These are phyloP conservation scores for Notechis scutatus DNA, from an alignment of 2,113 vertebrate species.

Conservation along the genomic window DNA sequence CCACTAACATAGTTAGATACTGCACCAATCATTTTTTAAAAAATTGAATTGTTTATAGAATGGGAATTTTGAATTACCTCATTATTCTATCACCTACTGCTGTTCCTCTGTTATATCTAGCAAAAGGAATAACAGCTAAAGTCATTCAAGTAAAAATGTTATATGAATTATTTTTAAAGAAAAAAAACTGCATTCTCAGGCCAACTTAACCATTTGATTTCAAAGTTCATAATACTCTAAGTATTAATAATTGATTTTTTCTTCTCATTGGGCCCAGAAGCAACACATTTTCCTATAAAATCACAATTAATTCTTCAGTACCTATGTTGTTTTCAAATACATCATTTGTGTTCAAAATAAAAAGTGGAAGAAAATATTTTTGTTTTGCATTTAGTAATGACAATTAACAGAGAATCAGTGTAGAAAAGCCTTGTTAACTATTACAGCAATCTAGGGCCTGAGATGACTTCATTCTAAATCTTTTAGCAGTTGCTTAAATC, in stretches of 20 bases:
- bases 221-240: not conserved
- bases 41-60: slow-evolving; percentile 45
- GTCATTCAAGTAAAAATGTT: slow-evolving; percentile 67
- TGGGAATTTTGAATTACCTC: slow-evolving; percentile 83
- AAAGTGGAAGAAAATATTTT: not conserved
- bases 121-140: slow-evolving; percentile 78
- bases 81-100: slow-evolving; percentile 99
- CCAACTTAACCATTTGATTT: not conserved
- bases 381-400: not conserved
- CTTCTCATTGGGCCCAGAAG: not conserved
- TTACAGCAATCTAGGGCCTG: not conserved
- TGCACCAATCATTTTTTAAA: slow-evolving; percentile 59
- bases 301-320: not conserved
- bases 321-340: not conserved
- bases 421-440: not conserved
- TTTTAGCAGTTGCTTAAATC: not conserved
- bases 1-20: slow-evolving; percentile 64
- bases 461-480: not conserved
- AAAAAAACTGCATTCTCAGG: slow-evolving; percentile 43
- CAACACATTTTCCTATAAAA: not conserved
- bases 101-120: slow-evolving; percentile 97
- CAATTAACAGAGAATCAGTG: not conserved
- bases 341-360: not conserved
- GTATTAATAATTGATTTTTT: not conserved
- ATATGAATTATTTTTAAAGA: slow-evolving; percentile 55